Evolutionary conservation across 2,888 invertebrate species (phyloP).

Genomic region (Melieria picta): DNA sequence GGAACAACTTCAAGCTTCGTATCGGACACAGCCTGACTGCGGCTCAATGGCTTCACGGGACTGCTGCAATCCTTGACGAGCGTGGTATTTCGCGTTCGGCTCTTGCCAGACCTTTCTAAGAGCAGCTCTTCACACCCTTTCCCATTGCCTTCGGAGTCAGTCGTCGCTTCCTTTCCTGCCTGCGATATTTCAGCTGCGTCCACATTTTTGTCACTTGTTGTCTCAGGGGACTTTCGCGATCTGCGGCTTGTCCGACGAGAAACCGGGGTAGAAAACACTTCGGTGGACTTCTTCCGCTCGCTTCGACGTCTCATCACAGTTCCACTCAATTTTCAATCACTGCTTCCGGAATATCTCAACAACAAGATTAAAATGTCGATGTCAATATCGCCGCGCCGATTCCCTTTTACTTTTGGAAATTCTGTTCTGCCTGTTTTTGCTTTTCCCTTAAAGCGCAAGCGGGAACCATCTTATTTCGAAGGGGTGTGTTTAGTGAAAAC

Average conservation of each 20-base stretch:
- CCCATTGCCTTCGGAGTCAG: conserved; percentile 49
- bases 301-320: conserved; percentile 78
- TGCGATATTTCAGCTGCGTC: conserved; percentile 46
- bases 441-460: conserved; percentile 15
- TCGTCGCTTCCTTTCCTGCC: conserved; percentile 43
- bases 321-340: background rate
- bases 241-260: conserved; percentile 55
- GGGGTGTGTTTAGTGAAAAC: conserved; percentile 18
- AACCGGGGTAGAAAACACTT: conserved; percentile 69
- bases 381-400: no score
- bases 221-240: conserved; percentile 52
- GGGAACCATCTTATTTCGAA: conserved; percentile 29
- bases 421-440: conserved; percentile 4
- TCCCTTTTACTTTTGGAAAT: conserved; percentile 15
- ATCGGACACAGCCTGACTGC: conserved; percentile 41
- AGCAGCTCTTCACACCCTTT: conserved; percentile 37
- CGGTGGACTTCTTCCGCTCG: conserved; percentile 74
- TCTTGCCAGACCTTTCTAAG: conserved; percentile 49
- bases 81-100: conserved; percentile 48
- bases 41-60: conserved; percentile 48
- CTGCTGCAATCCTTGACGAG: conserved; percentile 43
- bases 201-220: conserved; percentile 47
- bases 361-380: background rate
- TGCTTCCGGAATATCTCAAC: no score
- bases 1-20: conserved; percentile 68